Evolutionary conservation across 2,888 invertebrate genomes (phyloP).

Genomic region (Spicauda simplicius): DNA sequence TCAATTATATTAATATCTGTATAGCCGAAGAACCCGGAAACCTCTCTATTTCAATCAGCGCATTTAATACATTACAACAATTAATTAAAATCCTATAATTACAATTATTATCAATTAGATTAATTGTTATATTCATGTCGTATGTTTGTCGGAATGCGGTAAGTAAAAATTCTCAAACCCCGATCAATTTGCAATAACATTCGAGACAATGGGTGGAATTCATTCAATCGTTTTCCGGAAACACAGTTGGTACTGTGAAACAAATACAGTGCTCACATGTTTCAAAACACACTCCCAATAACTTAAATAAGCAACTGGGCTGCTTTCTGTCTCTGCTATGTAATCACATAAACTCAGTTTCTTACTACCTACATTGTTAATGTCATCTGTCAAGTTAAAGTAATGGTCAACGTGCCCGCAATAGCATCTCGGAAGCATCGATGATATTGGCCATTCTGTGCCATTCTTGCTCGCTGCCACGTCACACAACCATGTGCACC

Average conservation of each 20-base stretch:
- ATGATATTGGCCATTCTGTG: constrained; percentile 3
- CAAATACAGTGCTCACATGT: constrained; percentile 14
- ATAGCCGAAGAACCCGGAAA: too few species aligned
- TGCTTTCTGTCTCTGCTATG: constrained; percentile 13
- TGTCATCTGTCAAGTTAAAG: constrained; percentile 15
- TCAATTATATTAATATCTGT: too few species aligned
- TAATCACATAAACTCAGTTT: constrained; percentile 20
- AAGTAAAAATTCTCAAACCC: too few species aligned
- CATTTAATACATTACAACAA: too few species aligned
- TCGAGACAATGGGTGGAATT: neutral
- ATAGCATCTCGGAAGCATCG: constrained; percentile 9
- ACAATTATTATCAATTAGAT: too few species aligned
- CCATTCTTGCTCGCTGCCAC: neutral
- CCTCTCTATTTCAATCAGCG: too few species aligned
- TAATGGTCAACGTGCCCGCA: constrained; percentile 2
- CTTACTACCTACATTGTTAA: constrained; percentile 11
- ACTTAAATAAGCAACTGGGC: constrained; percentile 16
- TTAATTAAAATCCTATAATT: too few species aligned
- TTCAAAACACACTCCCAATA: constrained; percentile 23
- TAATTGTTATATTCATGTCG: too few species aligned
- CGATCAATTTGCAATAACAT: too few species aligned
- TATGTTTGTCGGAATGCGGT: too few species aligned
- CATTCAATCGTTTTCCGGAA: constrained; percentile 4
- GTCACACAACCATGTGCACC: neutral
- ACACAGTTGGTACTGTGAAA: constrained; percentile 10